Evolutionary conservation across 1,140 invertebrate species (phyloP), one percentile per base, ranked within the genome.

Genomic region (Drosophila willistoni): DNA sequence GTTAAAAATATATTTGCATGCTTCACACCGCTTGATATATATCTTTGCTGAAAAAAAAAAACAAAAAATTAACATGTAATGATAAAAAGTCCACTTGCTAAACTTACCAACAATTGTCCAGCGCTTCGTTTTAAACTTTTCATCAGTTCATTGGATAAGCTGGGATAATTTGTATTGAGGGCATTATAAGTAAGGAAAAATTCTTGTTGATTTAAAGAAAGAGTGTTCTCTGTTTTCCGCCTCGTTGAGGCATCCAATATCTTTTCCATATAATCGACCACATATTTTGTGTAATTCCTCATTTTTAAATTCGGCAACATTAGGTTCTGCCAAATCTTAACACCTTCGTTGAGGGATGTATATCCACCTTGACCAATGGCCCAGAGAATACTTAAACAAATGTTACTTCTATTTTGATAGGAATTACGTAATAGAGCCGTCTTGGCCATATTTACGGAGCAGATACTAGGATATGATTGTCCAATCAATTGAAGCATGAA

Each of bases 311-410:
- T 93, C 0, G 96, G 95, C 33, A 96, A 92, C 95, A 97, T 97
- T 10, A 97, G 92, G 70, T 97, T 95, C 87, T 96, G 94, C 96
- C 96, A 97, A 3, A 96, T 95, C 94, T 95, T 95, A n/a, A 97
- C 92, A 47, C 96, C 96, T 79, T 94, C 93, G 34, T 92, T 92
- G 17, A 97, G 93, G 82, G 96, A 94, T 68, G 93, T 94, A 54
- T 93, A 92, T 0, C 96, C 96, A 59, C 94, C 95, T 92, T 97
- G 96, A 0, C 96, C 95, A 57, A 97, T 92, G 7, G 94, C 95
- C 96, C 96, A 97, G 1, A 97, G 90, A 10, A 97, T 93, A 3
- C 96, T 95, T 39, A 97, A 90, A 22, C 96, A 96, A 77, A 97
- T 95, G 14, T 94, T 93, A 68, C 95, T 95, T 47, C 96, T 93